These are phyloP conservation scores for Calvadosia cruxmelitensis DNA, from an alignment of 30 jellyfish, hydroid and myxozoan genomes.

Conservation along the genomic window DNA sequence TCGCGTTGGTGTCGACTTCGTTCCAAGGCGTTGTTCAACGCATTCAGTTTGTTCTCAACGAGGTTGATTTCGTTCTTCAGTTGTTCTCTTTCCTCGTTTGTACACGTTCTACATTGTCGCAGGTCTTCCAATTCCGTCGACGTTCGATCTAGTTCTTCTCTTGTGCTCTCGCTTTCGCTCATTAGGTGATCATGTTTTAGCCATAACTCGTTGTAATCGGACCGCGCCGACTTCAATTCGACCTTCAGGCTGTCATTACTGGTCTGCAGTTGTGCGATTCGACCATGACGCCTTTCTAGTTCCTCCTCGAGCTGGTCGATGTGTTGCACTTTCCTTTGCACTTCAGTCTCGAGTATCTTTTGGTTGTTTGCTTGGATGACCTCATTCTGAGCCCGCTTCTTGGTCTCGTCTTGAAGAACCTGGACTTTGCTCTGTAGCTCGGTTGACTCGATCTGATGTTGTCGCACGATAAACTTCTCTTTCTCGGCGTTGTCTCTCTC, in stretches of 20 bases:
- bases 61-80: not conserved
- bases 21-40: constrained; percentile 23
- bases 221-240: not conserved
- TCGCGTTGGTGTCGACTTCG: constrained; percentile 15
- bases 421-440: too few relatives aligned
- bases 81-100: not conserved
- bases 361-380: not conserved
- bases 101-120: not conserved
- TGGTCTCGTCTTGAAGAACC: not conserved
- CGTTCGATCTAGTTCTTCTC: constrained; percentile 5
- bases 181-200: not conserved
- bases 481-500: not conserved
- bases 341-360: not conserved
- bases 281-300: not conserved
- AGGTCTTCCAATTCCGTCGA: constrained; percentile 4
- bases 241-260: not conserved
- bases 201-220: not conserved
- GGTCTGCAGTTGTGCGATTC: not conserved
- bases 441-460: not conserved
- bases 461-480: too few relatives aligned
- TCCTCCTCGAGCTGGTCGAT: not conserved
- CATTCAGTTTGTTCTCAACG: constrained; percentile 7
- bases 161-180: constrained; percentile 13
- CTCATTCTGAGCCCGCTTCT: not conserved
- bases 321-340: not conserved